Evolutionary conservation across 2,888 invertebrate genomes (phyloP), one percentile per base, ranked within the genome.

Genomic region (Drosophila koepferae): DNA sequence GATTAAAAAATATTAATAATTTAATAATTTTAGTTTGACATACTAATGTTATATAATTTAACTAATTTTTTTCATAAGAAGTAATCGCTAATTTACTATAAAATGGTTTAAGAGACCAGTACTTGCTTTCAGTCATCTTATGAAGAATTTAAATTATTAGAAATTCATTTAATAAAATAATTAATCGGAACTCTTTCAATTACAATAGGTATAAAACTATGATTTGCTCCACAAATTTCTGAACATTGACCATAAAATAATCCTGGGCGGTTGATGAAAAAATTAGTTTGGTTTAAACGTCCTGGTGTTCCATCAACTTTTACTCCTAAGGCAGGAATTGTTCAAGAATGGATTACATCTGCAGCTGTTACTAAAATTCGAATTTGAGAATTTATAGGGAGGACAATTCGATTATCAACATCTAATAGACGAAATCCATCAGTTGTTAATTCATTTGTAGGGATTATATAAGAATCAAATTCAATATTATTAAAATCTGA

Each of bases 41-140:
- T 43, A 43, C 43, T 43, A 43, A 43, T 43, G 43, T 43, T 43
- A 43, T 43, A 10, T 0, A 23, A 12, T 18, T 43, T 43, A 43
- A 43, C 43, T 43, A 43, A 43, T 23, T 43, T 43, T 41, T 43
- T 43, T 43, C 43, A 43, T 18, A 43, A 43, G 9, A 43, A 95
- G 94, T 95, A 95, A 90, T 76, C 93, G 94, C 93, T 94, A 94
- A 93, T 92, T 94, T 95, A 95, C 94, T 95, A 95, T 95, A 81
- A 92, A 91, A 88, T 95, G 95, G 94, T 95, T 95, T 95, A 95
- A 95, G 95, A 95, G 95, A 95, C 94, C 95, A 95, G 67, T 94
- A 94, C 95, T 95, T 95, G 93, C 94, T 94, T 95, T 95, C 95
- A 95, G 95, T 94, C 95, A 95, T 94, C 94, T 94, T 94, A 94